phyloP scores from a whole-genome alignment of 2,888 invertebrate species.

The Timema podura region DNA sequence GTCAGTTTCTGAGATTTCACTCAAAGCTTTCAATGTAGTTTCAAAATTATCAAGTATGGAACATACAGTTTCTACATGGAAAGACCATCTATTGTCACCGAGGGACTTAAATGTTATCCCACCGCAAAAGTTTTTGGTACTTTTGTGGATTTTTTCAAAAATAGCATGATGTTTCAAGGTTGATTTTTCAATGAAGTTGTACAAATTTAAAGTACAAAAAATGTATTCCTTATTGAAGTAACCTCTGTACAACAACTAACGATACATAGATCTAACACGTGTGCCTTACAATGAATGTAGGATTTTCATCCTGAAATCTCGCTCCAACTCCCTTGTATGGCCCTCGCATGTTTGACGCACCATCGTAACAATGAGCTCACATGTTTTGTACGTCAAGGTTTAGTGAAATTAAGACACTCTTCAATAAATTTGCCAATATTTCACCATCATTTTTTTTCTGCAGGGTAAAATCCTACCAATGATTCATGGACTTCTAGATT shows the following conservation, averaged over 20 bases:
- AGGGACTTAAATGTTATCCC: constrained; percentile 7
- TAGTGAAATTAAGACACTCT: constrained; percentile 2
- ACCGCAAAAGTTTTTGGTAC: background rate
- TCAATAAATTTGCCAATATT: constrained; percentile 9
- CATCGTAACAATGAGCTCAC: constrained; percentile 8
- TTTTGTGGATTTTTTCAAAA: constrained; percentile 3
- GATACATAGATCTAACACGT: background rate
- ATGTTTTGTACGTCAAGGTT: background rate
- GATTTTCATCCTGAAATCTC: background rate
- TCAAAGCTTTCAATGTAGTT: background rate
- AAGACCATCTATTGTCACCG: constrained; percentile 9
- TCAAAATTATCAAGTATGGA: background rate
- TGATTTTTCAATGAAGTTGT: constrained; percentile 13
- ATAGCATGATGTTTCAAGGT: background rate
- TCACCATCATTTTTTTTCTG: constrained; percentile 7
- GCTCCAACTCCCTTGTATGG: background rate
- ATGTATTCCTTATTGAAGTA: constrained; percentile 3
- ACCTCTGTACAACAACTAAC: background rate
- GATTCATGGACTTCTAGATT: background rate
- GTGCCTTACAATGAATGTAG: constrained; percentile 10
- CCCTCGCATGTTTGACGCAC: background rate
- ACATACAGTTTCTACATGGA: background rate
- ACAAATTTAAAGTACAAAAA: background rate
- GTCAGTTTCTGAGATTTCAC: constrained; percentile 2
- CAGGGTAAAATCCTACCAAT: background rate